Evolutionary conservation across 2,113 vertebrate species (phyloP).

Genomic region (Prionailurus bengalensis): DNA sequence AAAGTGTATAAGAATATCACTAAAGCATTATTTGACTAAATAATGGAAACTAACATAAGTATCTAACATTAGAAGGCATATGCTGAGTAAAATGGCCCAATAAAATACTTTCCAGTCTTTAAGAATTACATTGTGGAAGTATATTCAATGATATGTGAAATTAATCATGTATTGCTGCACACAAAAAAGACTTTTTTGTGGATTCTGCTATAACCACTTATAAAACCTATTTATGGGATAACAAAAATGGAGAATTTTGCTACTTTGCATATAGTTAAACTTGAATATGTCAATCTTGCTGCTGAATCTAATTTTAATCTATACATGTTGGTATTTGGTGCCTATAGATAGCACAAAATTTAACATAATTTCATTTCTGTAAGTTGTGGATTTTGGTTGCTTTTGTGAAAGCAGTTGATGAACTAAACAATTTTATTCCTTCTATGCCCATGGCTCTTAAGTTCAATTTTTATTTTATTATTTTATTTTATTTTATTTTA

Average conservation of each 20-base stretch:
- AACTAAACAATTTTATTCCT: neutral
- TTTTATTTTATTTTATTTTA: neutral
- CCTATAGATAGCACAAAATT: neutral
- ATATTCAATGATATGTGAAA: neutral
- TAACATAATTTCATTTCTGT: neutral
- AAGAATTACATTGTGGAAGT: neutral
- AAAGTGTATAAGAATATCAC: neutral
- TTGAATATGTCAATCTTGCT: neutral
- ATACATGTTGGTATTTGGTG: neutral
- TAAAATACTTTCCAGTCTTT: neutral
- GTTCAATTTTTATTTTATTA: slow-evolving; percentile 25
- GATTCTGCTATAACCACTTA: neutral
- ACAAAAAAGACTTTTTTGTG: neutral
- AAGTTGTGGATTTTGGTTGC: slow-evolving; percentile 1
- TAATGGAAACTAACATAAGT: neutral
- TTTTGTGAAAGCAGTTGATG: neutral
- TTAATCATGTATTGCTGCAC: neutral
- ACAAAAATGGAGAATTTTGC: slow-evolving; percentile 4
- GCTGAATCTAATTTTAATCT: slow-evolving; percentile 27
- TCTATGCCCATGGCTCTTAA: neutral
- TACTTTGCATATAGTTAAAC: slow-evolving; percentile 41
- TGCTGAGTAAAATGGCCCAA: neutral
- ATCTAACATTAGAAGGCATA: neutral
- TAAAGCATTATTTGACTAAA: neutral
- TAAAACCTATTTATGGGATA: neutral